Base-by-base conservation (phyloP, 1,140 invertebrate genomes). In the Lordiphosa mommai region DNA sequence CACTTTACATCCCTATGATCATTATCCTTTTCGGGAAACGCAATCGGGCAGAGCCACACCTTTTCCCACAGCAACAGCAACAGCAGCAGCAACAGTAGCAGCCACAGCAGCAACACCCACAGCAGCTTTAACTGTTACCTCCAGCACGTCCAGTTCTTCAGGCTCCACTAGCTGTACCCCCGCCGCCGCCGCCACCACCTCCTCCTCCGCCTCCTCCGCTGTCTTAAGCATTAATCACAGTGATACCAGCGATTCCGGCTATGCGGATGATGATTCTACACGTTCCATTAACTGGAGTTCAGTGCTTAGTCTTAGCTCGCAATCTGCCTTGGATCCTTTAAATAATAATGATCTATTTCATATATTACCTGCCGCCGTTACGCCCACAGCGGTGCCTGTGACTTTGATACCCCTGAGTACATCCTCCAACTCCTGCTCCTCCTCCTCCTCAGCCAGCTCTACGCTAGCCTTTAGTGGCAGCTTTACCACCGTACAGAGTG, bases 231-330 rank as follows among this genome's bases (percentile, higher is more conserved):
- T 43, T 44, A 53, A 13, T 32, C 41, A 91, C 91, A 52, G 93
- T 93, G 88, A 92, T 10, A 77, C 77, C 13, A 84, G 91, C 8
- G 94, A 95, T 88, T 94, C 94, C 0, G 93, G 94, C 44, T 93
- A 94, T 88, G 93, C 94, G 70, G 94, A 95, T 82, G 94, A 94
- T 70, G 94, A 95, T 86, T 91, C 92, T 34, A 92, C 91, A 12
- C 91, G 94, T 41, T 92, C 93, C 58, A 96, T 97, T 86, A 96
- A 96, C 89, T 97, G 96, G 96, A 94, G 96, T 74, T 96, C 95
- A 23, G 96, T 97, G 65, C 91, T 97, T 32, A 96, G 94, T 73
- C 91, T 97, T 9, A 95, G 94, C 52, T 94, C 93, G 46, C 94
- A 96, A 69, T 95, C 94, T 48, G 95, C 95, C 73, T 90, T 96